Evolutionary conservation across 2,797 vertebrate species (phyloP).

Genomic region (Hydrocynus forskahlii): DNA sequence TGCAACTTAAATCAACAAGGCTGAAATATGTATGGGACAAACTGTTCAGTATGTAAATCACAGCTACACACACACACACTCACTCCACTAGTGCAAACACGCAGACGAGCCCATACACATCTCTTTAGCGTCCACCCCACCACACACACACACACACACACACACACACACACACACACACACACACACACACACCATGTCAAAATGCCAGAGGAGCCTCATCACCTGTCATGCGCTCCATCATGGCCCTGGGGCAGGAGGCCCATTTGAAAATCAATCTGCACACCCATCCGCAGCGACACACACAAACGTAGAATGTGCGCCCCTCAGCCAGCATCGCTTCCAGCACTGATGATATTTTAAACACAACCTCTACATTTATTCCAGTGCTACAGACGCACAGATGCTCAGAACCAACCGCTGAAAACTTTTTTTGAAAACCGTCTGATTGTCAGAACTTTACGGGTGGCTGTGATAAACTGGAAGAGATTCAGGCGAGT

Average conservation of each 20-base stretch:
- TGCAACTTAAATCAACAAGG: neutral
- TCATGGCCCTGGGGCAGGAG: neutral
- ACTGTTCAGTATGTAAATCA: neutral
- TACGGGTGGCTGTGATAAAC: neutral
- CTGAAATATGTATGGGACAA: neutral
- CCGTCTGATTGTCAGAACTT: neutral
- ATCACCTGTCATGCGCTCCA: neutral
- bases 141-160: neutral
- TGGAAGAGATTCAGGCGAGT: neutral
- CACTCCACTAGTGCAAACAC: neutral
- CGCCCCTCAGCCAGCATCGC: neutral
- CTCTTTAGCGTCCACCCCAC: no score
- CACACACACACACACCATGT: neutral
- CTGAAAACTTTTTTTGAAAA: neutral
- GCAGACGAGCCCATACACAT: neutral
- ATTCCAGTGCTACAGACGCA: neutral
- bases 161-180: neutral
- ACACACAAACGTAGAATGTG: neutral
- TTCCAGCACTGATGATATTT: constrained; percentile 3
- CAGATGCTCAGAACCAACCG: neutral
- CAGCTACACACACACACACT: constrained; percentile 20
- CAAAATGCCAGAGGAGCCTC: neutral
- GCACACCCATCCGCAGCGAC: neutral
- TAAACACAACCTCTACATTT: neutral
- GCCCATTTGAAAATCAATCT: neutral